Percentiles rank a stretch among this genome's conserved stretches.
These are phyloP conservation scores for Nansenia antarctica DNA, from an alignment of 2,113 vertebrate species.

Conservation along the genomic window DNA sequence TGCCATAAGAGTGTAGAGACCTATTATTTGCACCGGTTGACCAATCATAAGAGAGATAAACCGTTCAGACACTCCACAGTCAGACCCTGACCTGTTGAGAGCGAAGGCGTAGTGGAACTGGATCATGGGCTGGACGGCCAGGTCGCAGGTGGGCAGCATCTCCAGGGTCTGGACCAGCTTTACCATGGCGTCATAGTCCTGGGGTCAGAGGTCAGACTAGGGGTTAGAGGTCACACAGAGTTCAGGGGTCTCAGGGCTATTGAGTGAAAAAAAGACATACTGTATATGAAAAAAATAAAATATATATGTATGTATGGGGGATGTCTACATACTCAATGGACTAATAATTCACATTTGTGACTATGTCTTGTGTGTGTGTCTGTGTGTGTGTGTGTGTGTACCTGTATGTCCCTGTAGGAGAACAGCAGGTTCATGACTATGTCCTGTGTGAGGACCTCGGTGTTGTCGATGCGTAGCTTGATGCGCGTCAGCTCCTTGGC, in stretches of 20 bases:
- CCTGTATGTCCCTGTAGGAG: slow-evolving; percentile 97
- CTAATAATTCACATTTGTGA: too few relatives aligned
- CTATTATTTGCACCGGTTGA: too few relatives aligned
- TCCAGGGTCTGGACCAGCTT: slow-evolving; percentile 92
- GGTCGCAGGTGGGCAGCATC: slow-evolving; percentile 90
- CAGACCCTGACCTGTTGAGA: slow-evolving; percentile 87
- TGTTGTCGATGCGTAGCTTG: slow-evolving; percentile 92
- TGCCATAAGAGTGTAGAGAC: too few relatives aligned
- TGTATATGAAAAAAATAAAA: too few relatives aligned
- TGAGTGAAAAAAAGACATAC: neutral
- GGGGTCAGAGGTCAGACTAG: slow-evolving; percentile 11
- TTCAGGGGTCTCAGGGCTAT: neutral
- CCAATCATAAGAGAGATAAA: too few relatives aligned
- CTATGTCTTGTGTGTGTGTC: neutral
- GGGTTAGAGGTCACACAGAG: neutral
- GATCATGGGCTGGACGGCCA: slow-evolving; percentile 92
- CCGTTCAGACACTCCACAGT: neutral
- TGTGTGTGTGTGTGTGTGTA: slow-evolving; percentile 45
- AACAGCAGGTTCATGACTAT: slow-evolving; percentile 94
- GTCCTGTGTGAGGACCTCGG: slow-evolving; percentile 90
- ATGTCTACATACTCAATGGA: too few relatives aligned
- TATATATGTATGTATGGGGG: neutral
- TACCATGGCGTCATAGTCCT: slow-evolving; percentile 98
- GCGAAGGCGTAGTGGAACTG: slow-evolving; percentile 97
- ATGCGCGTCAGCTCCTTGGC: slow-evolving; percentile 89